These are phyloP conservation scores for Hypothenemus hampei DNA, from an alignment of 1,140 invertebrate species.

Conservation along the genomic window DNA sequence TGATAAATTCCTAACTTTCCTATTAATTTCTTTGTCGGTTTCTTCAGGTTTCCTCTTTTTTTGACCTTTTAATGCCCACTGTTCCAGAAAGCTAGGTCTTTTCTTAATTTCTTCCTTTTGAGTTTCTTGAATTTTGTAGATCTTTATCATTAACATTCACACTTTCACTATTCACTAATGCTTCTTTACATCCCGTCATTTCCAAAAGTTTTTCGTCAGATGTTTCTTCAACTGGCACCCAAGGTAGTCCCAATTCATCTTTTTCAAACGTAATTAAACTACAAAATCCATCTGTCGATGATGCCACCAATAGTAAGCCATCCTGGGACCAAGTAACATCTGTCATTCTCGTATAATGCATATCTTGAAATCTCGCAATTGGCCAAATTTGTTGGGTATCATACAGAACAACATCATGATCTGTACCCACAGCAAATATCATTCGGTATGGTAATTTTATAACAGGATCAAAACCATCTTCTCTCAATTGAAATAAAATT, in stretches of 20 bases:
- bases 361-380: slow-evolving; percentile 80
- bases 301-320: slow-evolving; percentile 74
- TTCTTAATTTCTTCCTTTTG: slow-evolving; percentile 30
- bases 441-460: slow-evolving; percentile 75
- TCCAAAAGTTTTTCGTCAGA: slow-evolving; percentile 35
- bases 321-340: slow-evolving; percentile 90
- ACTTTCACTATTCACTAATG: slow-evolving; percentile 47
- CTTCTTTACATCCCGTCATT: slow-evolving; percentile 30
- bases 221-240: slow-evolving; percentile 48
- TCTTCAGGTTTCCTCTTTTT: slow-evolving; percentile 29
- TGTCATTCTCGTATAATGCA: slow-evolving; percentile 90
- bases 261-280: slow-evolving; percentile 81
- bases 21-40: neutral
- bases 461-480: slow-evolving; percentile 51
- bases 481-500: slow-evolving; percentile 61
- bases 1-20: neutral
- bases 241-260: slow-evolving; percentile 74
- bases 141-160: slow-evolving; percentile 15
- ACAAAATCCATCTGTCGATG: slow-evolving; percentile 94
- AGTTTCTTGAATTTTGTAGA: slow-evolving; percentile 26
- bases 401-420: slow-evolving; percentile 80
- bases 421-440: slow-evolving; percentile 86
- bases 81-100: slow-evolving; percentile 36
- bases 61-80: slow-evolving; percentile 36
- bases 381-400: slow-evolving; percentile 87